Conservation (phyloP, 2,888 invertebrate genomes). For the Lochmaea capreae region DNA sequence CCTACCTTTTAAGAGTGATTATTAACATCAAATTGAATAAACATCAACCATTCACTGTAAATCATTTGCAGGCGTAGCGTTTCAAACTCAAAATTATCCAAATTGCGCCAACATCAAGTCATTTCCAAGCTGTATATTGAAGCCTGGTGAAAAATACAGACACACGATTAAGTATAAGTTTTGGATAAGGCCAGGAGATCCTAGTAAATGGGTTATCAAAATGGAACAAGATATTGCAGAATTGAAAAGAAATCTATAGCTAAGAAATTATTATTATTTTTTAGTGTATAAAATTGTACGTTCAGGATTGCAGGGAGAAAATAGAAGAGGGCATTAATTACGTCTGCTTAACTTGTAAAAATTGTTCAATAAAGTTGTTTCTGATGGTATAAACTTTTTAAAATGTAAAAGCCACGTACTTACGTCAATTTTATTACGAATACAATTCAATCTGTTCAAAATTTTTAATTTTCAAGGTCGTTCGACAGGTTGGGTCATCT, state of each 20-base stretch:
- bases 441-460: no score
- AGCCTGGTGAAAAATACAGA: conserved; percentile 77
- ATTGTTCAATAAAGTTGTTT: no score
- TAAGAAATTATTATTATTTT: no score
- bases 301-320: not conserved
- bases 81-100: conserved; percentile 92
- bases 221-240: not conserved
- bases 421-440: no score
- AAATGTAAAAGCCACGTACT: no score
- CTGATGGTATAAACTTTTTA: no score
- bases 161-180: conserved; percentile 83
- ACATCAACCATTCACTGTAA: not conserved
- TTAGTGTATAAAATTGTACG: not conserved
- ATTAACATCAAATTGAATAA: no score
- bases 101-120: conserved; percentile 84
- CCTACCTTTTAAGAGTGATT: no score
- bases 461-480: no score
- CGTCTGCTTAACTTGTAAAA: no score
- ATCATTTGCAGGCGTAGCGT: conserved; percentile 72
- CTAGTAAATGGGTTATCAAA: conserved; percentile 50
- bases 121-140: conserved; percentile 78
- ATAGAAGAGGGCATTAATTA: no score
- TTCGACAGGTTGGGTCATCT: no score
- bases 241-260: not conserved
- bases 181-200: conserved; percentile 66